These are phyloP conservation scores for Sabatieria punctata DNA, from an alignment of 2,888 invertebrate genomes.

Conservation along the genomic window DNA sequence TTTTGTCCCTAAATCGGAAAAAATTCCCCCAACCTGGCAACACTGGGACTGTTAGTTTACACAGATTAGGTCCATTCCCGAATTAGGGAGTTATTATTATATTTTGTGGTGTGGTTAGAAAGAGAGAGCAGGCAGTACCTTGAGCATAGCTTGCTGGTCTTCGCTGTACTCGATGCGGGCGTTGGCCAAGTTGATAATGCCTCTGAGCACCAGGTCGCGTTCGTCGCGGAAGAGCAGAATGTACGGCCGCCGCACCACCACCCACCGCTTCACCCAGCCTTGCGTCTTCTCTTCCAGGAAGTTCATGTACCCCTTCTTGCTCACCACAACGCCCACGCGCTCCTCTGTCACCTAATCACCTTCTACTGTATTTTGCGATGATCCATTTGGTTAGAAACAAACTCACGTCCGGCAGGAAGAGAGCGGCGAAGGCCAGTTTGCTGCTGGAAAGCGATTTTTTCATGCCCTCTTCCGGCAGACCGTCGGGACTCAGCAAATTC, in stretches of 20 bases:
- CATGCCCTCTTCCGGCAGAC: conserved; percentile 10
- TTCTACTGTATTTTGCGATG: neutral
- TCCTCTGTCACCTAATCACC: conserved; percentile 46
- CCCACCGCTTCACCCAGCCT: conserved; percentile 39
- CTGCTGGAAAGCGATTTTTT: conserved; percentile 22
- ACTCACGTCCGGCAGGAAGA: conserved; percentile 18
- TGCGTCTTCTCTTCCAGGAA: conserved; percentile 92
- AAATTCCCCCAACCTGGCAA: no score
- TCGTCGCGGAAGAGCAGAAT: conserved; percentile 96
- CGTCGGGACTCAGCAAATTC: neutral
- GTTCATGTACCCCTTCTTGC: conserved; percentile 84
- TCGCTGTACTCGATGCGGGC: conserved; percentile 97
- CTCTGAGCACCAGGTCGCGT: conserved; percentile 92
- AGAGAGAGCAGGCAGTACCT: no score
- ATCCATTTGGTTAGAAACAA: neutral
- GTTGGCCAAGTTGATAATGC: conserved; percentile 87
- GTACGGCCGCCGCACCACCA: conserved; percentile 90
- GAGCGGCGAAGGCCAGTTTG: conserved; percentile 14
- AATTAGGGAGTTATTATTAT: no score
- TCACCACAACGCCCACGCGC: conserved; percentile 86
- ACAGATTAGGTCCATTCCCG: no score
- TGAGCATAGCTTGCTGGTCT: conserved; percentile 86
- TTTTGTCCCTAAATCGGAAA: no score
- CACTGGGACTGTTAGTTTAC: no score
- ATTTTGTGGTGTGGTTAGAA: no score